Evolutionary conservation across 64 coral and sea anemone species (phyloP), one percentile per base, ranked within the genome.

Genomic region (Stylophora pistillata): DNA sequence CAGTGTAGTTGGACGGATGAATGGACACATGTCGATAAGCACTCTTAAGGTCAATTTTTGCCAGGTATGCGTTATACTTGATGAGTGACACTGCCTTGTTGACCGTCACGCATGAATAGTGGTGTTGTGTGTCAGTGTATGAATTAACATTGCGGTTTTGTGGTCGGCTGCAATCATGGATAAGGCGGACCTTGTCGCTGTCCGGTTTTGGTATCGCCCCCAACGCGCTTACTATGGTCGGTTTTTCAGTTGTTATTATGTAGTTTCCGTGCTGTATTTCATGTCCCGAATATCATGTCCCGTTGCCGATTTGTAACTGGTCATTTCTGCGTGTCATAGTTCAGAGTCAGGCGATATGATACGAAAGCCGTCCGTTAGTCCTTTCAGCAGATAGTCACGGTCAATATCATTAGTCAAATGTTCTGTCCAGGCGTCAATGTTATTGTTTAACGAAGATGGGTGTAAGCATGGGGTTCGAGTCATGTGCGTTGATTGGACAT

Each of bases 1-100:
- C 77, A 4, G 18, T 33, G 26, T 73, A 89, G 62, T 79, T 80
- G 55, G 62, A 80, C 9, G 76, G 88, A 47, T 89, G 88, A 55
- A 89, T 81, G 55, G 88, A 77, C 2, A 73, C 3, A n/a, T 80
- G 78, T 15, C 88, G 0, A 59, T 89, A 89, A 13, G 88, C 88
- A 61, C 88, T 81, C 30, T 89, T 81, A 18, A 80, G 87, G 37
- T 89, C 87, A 18, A 89, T 79, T 80, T 89, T 79, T 79, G 87
- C 87, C 23, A 89, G 53, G 55, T 79, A 89, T 59, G 59, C 60
- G 27, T 65, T 77, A 10, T 57, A 76, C 30, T 79, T 72, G 52
- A 89, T 89, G 12, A 29, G 13, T 15, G 18, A 56, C 47, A 47
- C n/a, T 14, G 59, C 87, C 27, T 58, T 6, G 10, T 89, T 62